Base-by-base conservation (phyloP, 2,888 invertebrate genomes). In the Suillia variegata region DNA sequence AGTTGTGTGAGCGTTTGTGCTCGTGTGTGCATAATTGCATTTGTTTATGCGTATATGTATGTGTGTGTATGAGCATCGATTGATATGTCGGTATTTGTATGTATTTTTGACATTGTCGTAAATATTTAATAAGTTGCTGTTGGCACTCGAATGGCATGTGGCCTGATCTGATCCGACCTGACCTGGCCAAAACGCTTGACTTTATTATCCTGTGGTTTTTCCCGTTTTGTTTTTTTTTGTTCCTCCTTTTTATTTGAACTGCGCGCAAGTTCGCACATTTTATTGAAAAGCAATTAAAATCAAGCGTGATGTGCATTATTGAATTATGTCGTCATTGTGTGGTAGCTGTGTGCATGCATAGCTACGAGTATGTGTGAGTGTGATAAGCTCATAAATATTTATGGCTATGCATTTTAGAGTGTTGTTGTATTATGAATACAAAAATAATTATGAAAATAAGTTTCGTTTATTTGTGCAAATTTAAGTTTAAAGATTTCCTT, bases 281-380 rank as follows among this genome's bases (percentile, higher is more conserved):
- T 77, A 79, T 78, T 79, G 79, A 76, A 78, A 78, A 78, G 72
- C 79, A 78, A 78, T 78, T 78, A 78, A 78, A 78, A 75, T 69
- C 70, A 68, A 66, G 74, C 58, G 63, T 70, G 55, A 63, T 64
- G 53, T 60, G 65, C 67, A 66, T 69, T 67, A 73, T 73, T 75
- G 71, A 74, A 74, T 70, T 74, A 73, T 70, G 68, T 65, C 70
- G 62, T 61, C 38, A 38, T 10, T 38, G n/a, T n/a, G n/a, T 13
- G 38, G n/a, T n/a, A n/a, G n/a, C n/a, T 38, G 10, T 38, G 38
- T 38, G 38, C n/a, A n/a, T n/a, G n/a, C n/a, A n/a, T n/a, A n/a
- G 42, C 12, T 45, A 24, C 24, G 8, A 48, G 21, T 50, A 50
- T 24, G 42, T 45, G 38, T 21, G 48, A 20, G 21, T 54, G 50